Evolutionary conservation across 2,888 invertebrate genomes (phyloP).

Genomic region (Lacanobia oleracea): DNA sequence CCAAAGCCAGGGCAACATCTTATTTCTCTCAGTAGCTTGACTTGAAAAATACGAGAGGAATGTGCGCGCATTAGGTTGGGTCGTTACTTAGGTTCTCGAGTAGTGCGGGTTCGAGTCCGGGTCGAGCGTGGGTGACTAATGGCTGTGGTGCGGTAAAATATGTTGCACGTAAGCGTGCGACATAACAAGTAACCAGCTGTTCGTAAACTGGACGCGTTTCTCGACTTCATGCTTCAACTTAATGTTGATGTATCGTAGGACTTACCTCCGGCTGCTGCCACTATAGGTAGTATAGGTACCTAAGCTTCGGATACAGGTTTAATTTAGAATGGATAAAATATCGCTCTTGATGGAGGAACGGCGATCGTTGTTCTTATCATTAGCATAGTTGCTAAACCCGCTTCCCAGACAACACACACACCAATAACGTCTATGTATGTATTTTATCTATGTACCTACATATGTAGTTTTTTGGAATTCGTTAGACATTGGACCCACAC

Average conservation of each 20-base stretch:
- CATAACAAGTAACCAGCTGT: slow-evolving; percentile 73
- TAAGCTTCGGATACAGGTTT: background rate
- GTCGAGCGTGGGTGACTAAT: slow-evolving; percentile 77
- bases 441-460: too few relatives aligned
- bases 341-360: background rate
- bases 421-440: too few relatives aligned
- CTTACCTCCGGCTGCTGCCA: slow-evolving; percentile 6
- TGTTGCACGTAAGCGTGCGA: slow-evolving; percentile 75
- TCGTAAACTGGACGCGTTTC: slow-evolving; percentile 68
- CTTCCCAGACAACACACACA: too few relatives aligned
- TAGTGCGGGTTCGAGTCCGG: slow-evolving; percentile 75
- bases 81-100: slow-evolving; percentile 79
- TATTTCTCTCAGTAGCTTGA: slow-evolving; percentile 76
- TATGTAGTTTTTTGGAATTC: too few relatives aligned
- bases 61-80: slow-evolving; percentile 80
- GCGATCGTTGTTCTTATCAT: background rate
- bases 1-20: slow-evolving; percentile 70
- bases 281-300: background rate
- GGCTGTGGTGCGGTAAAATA: slow-evolving; percentile 77
- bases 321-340: background rate
- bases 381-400: background rate
- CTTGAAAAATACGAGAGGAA: slow-evolving; percentile 82
- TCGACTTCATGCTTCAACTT: slow-evolving; percentile 52
- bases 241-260: slow-evolving; percentile 44
- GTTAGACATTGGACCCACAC: too few relatives aligned